Conservation (phyloP, 2,113 vertebrate species). For the Phylloscopus trochilus region DNA sequence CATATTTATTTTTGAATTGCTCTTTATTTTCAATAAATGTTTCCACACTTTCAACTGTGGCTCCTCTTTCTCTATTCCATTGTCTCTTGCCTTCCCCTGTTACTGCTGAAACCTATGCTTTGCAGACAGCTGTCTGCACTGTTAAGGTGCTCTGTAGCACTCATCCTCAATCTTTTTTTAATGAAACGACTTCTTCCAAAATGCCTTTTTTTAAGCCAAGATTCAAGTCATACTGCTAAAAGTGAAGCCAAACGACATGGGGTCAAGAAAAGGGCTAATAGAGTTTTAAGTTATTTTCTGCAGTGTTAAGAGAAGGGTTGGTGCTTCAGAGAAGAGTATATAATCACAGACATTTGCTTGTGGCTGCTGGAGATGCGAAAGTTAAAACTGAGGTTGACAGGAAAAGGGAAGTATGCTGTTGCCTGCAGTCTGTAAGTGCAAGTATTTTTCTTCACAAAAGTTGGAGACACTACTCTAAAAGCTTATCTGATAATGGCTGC, state of each 20-base stretch:
- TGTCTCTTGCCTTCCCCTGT: background rate
- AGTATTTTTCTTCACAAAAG: conserved; percentile 31
- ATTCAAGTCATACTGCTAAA: background rate
- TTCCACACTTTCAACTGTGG: background rate
- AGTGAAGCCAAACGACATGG: background rate
- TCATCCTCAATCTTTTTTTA: background rate
- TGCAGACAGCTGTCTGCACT: background rate
- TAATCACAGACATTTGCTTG: background rate
- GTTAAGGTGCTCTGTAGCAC: background rate
- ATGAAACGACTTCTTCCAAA: background rate
- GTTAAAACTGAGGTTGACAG: conserved; percentile 24
- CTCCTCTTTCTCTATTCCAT: background rate
- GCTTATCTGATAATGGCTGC: conserved; percentile 36
- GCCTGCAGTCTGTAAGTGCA: background rate
- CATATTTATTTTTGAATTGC: background rate
- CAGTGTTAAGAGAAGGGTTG: background rate
- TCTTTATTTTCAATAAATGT: background rate
- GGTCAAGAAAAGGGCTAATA: conserved; percentile 21
- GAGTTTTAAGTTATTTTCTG: conserved; percentile 10
- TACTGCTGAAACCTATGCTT: background rate
- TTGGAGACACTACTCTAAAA: conserved; percentile 10
- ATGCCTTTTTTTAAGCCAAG: background rate
- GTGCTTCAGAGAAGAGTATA: background rate
- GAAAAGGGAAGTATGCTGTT: background rate
- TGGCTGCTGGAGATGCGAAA: conserved; percentile 15